Base-by-base conservation (phyloP, 2,797 vertebrate genomes). In the Aeoliscus strigatus region DNA sequence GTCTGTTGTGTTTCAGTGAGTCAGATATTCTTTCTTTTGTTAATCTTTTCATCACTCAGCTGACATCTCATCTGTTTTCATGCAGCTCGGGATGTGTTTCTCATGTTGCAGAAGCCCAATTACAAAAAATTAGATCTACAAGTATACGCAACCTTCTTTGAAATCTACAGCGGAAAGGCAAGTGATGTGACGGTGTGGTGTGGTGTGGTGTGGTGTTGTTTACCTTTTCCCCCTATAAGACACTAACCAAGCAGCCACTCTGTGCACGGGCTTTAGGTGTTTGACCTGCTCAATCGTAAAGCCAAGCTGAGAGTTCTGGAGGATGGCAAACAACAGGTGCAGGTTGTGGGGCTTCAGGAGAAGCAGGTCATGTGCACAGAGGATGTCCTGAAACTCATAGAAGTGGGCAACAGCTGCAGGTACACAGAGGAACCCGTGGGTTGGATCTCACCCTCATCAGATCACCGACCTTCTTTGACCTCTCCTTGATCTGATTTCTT, bases 161-260 rank as follows among this genome's bases (percentile, higher is more conserved):
- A 98, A 89, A 98, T 98, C 85, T 98, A 98, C 83, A 98, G 93
- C 68, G 94, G 96, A 65, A 98, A 98, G 88, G 95, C 87, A 82
- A 83, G 85, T 76, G 15, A 42, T 13, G 3, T 27, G 4, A n/a
- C 18, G 0, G 11, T 35, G 4, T 6, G 4, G 44, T 25, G 8
- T 16, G 8, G 1, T n/a, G n/a, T n/a, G n/a, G 17, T 36, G 26
- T 9, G 4, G 1, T 0, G 9, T 15, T 14, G 27, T 26, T n/a
- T 33, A 6, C 18, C 18, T 21, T 14, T 17, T 14, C 4, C 2
- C 7, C 12, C 4, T 4, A n/a, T 4, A 12, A 18, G 51, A 27
- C 21, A 3, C 6, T n/a, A 23, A 53, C 6, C 4, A 10, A 1
- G 27, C n/a, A 5, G 30, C 50, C 29, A 56, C 21, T 18, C n/a